These are phyloP conservation scores for Heliconius ethilla DNA, from an alignment of 2,888 invertebrate species.

Conservation along the genomic window DNA sequence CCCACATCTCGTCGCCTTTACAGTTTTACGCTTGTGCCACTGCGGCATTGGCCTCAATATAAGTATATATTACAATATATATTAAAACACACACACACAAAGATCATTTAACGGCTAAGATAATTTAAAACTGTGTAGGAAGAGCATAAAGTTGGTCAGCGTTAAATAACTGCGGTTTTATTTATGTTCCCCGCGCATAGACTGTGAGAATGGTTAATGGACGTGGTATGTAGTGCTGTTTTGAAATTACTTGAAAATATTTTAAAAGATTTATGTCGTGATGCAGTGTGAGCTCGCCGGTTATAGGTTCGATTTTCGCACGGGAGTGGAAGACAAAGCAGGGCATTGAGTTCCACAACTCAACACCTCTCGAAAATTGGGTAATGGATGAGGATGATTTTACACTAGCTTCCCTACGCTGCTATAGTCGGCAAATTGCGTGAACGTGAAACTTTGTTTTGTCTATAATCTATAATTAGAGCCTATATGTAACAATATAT, in stretches of 20 bases:
- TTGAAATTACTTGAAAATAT: not conserved
- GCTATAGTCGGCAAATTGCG: not conserved
- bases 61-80: not conserved
- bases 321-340: not conserved
- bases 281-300: too few species aligned
- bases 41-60: too few species aligned
- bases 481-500: too few species aligned
- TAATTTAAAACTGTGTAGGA: conserved; percentile 38
- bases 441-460: too few species aligned
- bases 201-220: not conserved
- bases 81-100: conserved; percentile 30
- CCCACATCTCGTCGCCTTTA: too few species aligned
- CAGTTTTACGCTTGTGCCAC: too few species aligned
- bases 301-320: not conserved
- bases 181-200: conserved; percentile 31
- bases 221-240: not conserved
- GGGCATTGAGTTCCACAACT: not conserved
- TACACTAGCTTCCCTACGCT: not conserved
- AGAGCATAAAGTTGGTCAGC: conserved; percentile 37
- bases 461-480: too few species aligned
- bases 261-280: not conserved
- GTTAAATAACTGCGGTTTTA: conserved; percentile 34
- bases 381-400: not conserved
- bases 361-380: not conserved
- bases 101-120: conserved; percentile 27